These are phyloP conservation scores for Andinoacara biseriatus DNA, from an alignment of 2,113 vertebrate genomes.

Conservation along the genomic window DNA sequence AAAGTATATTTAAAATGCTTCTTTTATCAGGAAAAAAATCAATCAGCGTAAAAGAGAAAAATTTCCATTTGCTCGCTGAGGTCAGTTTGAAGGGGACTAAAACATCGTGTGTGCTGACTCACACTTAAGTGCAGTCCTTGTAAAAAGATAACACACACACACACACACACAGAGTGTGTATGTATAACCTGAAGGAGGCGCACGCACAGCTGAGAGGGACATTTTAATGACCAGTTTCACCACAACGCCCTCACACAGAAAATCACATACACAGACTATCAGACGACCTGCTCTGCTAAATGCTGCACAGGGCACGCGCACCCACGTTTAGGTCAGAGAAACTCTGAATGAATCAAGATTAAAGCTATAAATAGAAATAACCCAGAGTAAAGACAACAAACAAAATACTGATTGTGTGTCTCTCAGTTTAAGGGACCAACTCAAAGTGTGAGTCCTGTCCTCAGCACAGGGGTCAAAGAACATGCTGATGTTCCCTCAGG, in stretches of 20 bases:
- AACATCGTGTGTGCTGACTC: constrained; percentile 15
- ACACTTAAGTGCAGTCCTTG: constrained; percentile 2
- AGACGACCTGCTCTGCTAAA: constrained; percentile 18
- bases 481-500: not conserved
- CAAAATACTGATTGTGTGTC: not conserved
- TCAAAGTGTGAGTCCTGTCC: not conserved
- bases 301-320: constrained; percentile 26
- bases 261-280: not conserved
- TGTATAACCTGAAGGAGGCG: not conserved
- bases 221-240: constrained; percentile 18
- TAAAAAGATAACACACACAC: not conserved
- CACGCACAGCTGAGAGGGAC: constrained; percentile 7
- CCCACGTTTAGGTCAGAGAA: constrained; percentile 21
- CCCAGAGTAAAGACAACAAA: not conserved
- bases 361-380: not conserved
- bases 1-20: accelerated
- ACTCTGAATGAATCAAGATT: not conserved
- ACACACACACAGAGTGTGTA: not conserved
- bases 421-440: not conserved
- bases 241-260: not conserved
- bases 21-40: not conserved
- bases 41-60: not conserved
- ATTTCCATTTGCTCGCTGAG: constrained; percentile 26
- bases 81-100: constrained; percentile 29
- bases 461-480: not conserved